These are phyloP conservation scores for Macrochelys suwanniensis DNA, from an alignment of 2,797 vertebrate genomes.

Conservation along the genomic window DNA sequence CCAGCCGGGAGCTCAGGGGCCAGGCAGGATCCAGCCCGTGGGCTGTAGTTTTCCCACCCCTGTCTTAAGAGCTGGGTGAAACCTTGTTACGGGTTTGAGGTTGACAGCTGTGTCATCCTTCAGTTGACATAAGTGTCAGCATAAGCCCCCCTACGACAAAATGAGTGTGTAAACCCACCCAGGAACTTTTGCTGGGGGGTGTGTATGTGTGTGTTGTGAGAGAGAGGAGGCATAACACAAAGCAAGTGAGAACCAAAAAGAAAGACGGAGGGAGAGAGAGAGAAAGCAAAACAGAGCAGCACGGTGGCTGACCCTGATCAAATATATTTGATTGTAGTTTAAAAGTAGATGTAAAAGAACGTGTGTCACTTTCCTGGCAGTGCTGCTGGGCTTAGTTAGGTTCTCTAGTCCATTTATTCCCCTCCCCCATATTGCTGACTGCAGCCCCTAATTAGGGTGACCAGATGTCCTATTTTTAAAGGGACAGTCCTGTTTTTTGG, in stretches of 20 bases:
- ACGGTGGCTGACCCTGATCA: no score
- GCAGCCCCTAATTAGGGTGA: neutral
- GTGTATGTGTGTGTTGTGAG: neutral
- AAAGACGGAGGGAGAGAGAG: no score
- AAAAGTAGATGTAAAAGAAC: conserved; percentile 18
- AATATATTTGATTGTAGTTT: conserved; percentile 19
- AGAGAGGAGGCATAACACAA: neutral
- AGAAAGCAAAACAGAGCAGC: neutral
- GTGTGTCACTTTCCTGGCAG: neutral
- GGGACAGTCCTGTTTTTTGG: no score
- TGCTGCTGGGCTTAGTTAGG: neutral
- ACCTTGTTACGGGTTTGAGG: no score
- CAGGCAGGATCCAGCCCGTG: no score
- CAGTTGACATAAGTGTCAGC: neutral
- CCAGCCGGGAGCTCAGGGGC: no score
- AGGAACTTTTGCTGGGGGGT: no score
- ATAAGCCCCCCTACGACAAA: neutral
- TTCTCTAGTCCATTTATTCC: neutral
- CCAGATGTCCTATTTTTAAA: no score
- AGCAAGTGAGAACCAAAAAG: neutral
- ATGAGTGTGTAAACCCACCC: neutral
- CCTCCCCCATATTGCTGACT: neutral
- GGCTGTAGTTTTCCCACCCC: no score
- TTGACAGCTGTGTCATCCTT: neutral
- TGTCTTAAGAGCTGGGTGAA: neutral